Conservation (phyloP, 2,113 vertebrate genomes). For the Monarcha castaneiventris region DNA sequence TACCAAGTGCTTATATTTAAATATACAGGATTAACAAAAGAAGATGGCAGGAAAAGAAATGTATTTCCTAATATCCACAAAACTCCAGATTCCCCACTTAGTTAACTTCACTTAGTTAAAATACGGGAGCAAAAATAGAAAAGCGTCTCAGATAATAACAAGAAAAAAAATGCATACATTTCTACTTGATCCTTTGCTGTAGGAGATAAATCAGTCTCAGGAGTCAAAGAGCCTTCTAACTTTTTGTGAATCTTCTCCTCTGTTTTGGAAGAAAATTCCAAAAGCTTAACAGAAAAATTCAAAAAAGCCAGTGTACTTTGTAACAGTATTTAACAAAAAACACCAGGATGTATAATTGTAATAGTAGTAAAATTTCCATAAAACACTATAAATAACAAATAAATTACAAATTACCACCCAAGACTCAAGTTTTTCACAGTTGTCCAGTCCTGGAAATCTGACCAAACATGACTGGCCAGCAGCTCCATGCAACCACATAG, state of each 20-base stretch:
- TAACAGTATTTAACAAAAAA: neutral
- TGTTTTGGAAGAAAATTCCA: constrained; percentile 77
- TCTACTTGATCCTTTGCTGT: constrained; percentile 98
- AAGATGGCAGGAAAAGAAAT: neutral
- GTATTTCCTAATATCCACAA: neutral
- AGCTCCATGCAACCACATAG: neutral
- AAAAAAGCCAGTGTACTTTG: neutral
- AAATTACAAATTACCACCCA: neutral
- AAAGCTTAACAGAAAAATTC: constrained; percentile 39
- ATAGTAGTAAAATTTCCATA: neutral
- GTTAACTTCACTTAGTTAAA: neutral
- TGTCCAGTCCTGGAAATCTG: neutral
- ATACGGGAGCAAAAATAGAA: neutral
- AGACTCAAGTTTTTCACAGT: neutral
- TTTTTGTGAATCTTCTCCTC: constrained; percentile 93
- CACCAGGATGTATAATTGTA: neutral
- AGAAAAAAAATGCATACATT: constrained; percentile 82
- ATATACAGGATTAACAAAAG: neutral
- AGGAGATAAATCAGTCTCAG: constrained; percentile 87
- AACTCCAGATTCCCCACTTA: neutral
- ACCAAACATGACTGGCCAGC: neutral
- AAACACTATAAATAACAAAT: neutral
- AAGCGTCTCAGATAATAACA: neutral
- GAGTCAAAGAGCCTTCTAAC: constrained; percentile 88
- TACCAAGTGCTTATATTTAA: neutral